These are phyloP conservation scores for Coregonus clupeaformis DNA, from an alignment of 2,113 vertebrate species.

Conservation along the genomic window DNA sequence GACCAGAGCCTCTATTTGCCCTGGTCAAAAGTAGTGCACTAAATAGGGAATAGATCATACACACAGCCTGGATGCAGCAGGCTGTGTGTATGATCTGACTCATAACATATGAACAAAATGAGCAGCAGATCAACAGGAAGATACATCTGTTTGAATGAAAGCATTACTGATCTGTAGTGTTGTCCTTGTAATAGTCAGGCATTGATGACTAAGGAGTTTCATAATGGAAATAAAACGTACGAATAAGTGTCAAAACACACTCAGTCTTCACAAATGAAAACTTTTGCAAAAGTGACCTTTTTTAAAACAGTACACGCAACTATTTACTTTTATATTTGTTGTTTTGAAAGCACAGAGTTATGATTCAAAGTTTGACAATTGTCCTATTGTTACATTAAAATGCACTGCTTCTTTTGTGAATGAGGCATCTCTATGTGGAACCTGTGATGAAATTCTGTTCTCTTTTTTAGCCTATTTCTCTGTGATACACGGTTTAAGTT, in stretches of 20 bases:
- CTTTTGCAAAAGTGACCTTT: constrained; percentile 44
- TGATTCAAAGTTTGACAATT: constrained; percentile 16
- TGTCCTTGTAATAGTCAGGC: background rate
- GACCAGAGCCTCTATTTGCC: too few relatives aligned
- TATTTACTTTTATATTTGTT: constrained; percentile 47
- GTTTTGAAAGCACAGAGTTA: constrained; percentile 43
- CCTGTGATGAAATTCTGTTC: constrained; percentile 28
- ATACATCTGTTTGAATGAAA: constrained; percentile 4
- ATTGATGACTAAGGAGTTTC: background rate
- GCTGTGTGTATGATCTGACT: constrained; percentile 11
- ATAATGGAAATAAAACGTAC: background rate
- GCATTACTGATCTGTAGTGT: background rate
- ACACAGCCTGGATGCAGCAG: constrained; percentile 42
- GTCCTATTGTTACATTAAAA: constrained; percentile 20
- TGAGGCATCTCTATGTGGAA: constrained; percentile 10
- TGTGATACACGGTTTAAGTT: constrained; percentile 22
- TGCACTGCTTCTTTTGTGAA: constrained; percentile 46
- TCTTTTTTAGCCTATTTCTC: constrained; percentile 30
- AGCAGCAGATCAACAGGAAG: constrained; percentile 27
- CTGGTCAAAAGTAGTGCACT: too few relatives aligned
- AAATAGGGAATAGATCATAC: too few relatives aligned
- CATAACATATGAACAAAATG: constrained; percentile 23
- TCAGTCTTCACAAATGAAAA: constrained; percentile 21
- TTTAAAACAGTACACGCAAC: constrained; percentile 18
- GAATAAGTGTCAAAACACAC: constrained; percentile 2